phyloP scores from a whole-genome alignment of 2,888 invertebrate species.

The Caenorhabditis becei region DNA sequence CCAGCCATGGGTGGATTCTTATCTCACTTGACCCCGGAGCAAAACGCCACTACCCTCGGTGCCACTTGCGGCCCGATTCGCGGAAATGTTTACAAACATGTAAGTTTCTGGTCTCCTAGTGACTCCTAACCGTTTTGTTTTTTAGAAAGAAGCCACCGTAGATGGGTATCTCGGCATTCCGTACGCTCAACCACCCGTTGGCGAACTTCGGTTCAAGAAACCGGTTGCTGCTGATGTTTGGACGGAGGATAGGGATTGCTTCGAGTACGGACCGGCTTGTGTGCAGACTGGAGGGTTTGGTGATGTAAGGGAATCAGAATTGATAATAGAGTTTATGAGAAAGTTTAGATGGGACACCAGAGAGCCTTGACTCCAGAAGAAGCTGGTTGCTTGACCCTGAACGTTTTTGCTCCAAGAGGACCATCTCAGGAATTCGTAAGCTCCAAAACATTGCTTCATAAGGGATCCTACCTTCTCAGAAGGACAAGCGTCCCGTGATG shows the following conservation, averaged over 20 bases:
- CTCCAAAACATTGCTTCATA: neutral
- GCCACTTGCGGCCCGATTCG: conserved; percentile 38
- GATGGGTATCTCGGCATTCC: conserved; percentile 59
- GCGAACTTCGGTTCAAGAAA: conserved; percentile 61
- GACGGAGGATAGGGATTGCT: conserved; percentile 62
- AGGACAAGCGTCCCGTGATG: conserved; percentile 69
- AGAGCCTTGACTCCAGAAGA: neutral
- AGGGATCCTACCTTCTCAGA: conserved; percentile 30
- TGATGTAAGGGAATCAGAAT: neutral
- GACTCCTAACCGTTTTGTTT: too few species aligned
- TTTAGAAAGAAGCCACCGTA: conserved; percentile 16
- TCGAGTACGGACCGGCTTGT: conserved; percentile 69
- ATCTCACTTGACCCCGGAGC: conserved; percentile 34
- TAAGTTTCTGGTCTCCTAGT: neutral
- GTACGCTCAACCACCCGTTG: conserved; percentile 34
- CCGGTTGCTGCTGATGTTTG: conserved; percentile 64
- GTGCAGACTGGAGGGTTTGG: conserved; percentile 51
- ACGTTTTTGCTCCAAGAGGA: conserved; percentile 68
- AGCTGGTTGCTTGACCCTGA: conserved; percentile 65
- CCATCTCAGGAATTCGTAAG: conserved; percentile 56
- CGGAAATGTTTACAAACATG: conserved; percentile 46
- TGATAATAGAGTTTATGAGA: too few species aligned
- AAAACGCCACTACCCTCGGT: conserved; percentile 12
- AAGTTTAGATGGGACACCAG: neutral
- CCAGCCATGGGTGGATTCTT: conserved; percentile 32